Evolutionary conservation across 2,888 invertebrate genomes (phyloP), one percentile per base, ranked within the genome.

Genomic region (Melangyna quadrimaculata): DNA sequence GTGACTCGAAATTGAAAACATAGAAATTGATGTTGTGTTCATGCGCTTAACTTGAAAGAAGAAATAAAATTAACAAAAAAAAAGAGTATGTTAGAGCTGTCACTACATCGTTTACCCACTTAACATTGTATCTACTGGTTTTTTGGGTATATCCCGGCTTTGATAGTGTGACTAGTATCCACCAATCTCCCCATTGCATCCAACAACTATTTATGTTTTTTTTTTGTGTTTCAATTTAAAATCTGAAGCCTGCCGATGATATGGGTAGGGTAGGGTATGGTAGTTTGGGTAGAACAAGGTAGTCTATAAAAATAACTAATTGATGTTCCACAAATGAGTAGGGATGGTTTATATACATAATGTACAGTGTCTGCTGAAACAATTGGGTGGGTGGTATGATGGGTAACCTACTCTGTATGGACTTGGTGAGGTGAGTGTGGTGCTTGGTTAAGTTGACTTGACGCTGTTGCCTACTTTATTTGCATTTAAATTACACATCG

Each of bases 31-130:
- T 77, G 81, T 43, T 43, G 65, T 81, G 81, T 67, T 72, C 81
- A 82, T 82, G 81, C 81, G 81, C 81, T 29, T 32, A 32, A 75
- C n/a, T 71, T n/a, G 24, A 45, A 67, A n/a, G 27, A n/a, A 63
- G 19, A 40, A 57, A 32, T 17, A 12, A 45, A 27, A 17, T n/a
- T n/a, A n/a, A n/a, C n/a, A 48, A 48, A 27, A 57, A 55, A 48
- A 19, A 29, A 14, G 63, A 65, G 74, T 51, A 29, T 65, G 53
- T 61, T 69, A 19, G 19, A 45, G 51, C 63, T 63, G 74, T 80
- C 74, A 74, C 32, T 79, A 27, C 37, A 67, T 14, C 37, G 14
- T 67, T 63, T 63, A 57, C 14, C 35, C 35, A 51, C 35, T 65
- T 45, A 61, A 24, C 29, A 43, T 71, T 55, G 22, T 45, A 63